Evolutionary conservation across 2,888 invertebrate genomes (phyloP), one percentile per base, ranked within the genome.

Genomic region (Cantharis rufa): DNA sequence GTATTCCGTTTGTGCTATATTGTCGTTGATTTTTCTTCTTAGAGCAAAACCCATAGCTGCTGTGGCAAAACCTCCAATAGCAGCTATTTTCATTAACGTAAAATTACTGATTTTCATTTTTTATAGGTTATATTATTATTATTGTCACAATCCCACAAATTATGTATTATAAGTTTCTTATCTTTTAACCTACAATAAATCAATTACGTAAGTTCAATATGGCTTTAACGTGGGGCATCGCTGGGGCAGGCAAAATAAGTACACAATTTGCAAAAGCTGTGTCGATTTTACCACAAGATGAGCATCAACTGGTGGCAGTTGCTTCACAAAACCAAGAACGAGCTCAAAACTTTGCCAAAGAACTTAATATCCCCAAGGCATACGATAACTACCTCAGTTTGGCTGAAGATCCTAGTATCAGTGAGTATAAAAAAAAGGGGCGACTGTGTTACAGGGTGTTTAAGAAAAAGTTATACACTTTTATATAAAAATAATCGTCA

Each of bases 181-280:
- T 48, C 48, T 48, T 48, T 48, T 48, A n/a, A 48, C 48, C 48
- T 32, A 32, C 13, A 32, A 28, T n/a, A n/a, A n/a, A n/a, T 48
- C 9, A 48, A 48, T 48, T 48, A 48, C 48, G 48, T 48, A 48
- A 48, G 48, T 48, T 48, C 21, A 21, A 71, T 48, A 80, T 93
- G 92, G 89, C 90, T 76, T 88, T 94, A 72, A 92, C 92, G 85
- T 97, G 97, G 97, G 97, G 96, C 71, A 93, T 97, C 81, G 92
- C 92, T 1, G 93, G 95, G 66, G 94, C 95, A 72, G 97, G 97
- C 5, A 93, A 94, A 90, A 97, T 97, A 80, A 92, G 94, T 77
- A 92, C 94, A 86, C 97, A 97, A 86, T 97, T 97, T 88, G 92
- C 92, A 27, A 91, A 92, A 3, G 94, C 94, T 4, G 75, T 86